Percentiles rank a stretch among this genome's conserved stretches.
Evolutionary conservation across 2,888 invertebrate genomes (phyloP).

Genomic region (Chalcosyrphus nemorum): DNA sequence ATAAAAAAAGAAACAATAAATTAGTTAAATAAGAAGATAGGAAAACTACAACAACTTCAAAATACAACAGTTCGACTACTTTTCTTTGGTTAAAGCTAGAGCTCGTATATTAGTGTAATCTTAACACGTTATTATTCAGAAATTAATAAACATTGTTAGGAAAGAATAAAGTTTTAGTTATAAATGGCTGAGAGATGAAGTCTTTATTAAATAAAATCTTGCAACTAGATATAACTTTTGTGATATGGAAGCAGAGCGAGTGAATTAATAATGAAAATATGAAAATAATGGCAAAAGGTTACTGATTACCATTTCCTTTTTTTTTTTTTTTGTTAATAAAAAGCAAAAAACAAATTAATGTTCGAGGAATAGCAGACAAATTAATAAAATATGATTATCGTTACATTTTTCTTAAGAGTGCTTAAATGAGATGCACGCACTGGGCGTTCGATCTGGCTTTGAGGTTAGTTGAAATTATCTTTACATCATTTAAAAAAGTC

Average conservation of each 20-base stretch:
- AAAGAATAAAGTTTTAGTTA: slow-evolving; percentile 3
- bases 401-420: neutral
- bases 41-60: slow-evolving; percentile 17
- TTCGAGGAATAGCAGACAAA: neutral
- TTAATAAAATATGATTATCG: neutral
- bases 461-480: neutral
- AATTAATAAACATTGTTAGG: neutral
- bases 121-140: neutral
- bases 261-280: slow-evolving; percentile 24
- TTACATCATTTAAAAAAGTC: too few relatives aligned
- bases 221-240: slow-evolving; percentile 29
- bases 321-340: neutral
- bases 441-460: slow-evolving; percentile 8
- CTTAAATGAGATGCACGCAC: neutral
- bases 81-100: slow-evolving; percentile 10
- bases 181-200: slow-evolving; percentile 9
- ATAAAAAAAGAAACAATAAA: slow-evolving; percentile 7
- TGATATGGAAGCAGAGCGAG: slow-evolving; percentile 36
- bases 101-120: neutral
- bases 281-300: neutral
- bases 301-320: neutral
- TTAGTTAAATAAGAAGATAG: slow-evolving; percentile 5
- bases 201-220: slow-evolving; percentile 21
- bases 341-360: neutral
- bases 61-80: neutral